phyloP scores from a whole-genome alignment of 2,113 vertebrate genomes.

The Labeo rohita region DNA sequence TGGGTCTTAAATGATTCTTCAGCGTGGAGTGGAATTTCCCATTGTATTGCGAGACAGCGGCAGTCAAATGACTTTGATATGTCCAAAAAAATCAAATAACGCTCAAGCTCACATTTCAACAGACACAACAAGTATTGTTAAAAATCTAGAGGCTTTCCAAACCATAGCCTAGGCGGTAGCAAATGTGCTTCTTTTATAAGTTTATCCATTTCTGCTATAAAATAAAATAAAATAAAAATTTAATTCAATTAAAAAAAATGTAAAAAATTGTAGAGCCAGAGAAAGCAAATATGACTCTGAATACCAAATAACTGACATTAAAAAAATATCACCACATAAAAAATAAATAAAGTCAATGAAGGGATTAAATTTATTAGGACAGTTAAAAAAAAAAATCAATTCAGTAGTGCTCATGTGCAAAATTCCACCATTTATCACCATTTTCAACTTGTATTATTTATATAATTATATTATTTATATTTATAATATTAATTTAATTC shows the following conservation, averaged over 20 bases:
- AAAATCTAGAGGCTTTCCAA: background rate
- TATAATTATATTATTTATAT: no score
- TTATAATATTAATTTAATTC: no score
- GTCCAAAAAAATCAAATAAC: slow-evolving; percentile 13
- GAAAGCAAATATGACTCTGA: no score
- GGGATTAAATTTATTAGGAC: background rate
- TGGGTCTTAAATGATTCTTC: slow-evolving; percentile 60
- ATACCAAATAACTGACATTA: background rate
- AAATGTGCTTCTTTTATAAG: background rate
- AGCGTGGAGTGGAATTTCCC: slow-evolving; percentile 67
- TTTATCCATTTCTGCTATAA: background rate
- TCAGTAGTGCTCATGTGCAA: no score
- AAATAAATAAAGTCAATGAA: no score
- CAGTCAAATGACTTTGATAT: slow-evolving; percentile 21
- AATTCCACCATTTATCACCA: background rate
- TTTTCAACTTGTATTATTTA: background rate
- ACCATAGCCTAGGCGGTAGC: no score
- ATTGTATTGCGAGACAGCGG: slow-evolving; percentile 45
- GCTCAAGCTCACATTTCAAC: background rate
- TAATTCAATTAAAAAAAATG: no score
- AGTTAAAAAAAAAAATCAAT: background rate
- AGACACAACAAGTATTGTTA: background rate
- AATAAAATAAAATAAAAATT: no score
- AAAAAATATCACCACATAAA: no score
- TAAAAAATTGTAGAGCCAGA: no score